Conservation (phyloP, 1,140 invertebrate genomes). For the Ephestia elutella region DNA sequence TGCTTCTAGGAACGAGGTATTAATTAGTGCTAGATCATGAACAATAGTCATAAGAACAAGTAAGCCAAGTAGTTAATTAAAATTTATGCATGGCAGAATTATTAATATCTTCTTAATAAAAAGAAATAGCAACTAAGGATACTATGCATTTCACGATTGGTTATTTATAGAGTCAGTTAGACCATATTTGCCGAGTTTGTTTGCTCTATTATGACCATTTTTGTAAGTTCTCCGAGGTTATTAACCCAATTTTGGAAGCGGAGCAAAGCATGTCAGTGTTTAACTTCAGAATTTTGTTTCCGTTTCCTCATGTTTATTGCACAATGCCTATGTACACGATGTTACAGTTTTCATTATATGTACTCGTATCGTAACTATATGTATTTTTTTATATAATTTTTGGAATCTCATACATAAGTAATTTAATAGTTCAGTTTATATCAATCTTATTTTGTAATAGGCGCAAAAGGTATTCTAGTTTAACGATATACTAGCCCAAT, state of each 20-base stretch:
- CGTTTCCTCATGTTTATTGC: not conserved
- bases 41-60: not conserved
- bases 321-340: no score
- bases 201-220: slow-evolving; percentile 32
- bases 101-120: no score
- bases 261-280: slow-evolving; percentile 14
- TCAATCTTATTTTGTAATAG: not conserved
- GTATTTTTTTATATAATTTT: no score
- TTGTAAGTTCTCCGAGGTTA: slow-evolving; percentile 48
- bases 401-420: no score
- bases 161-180: slow-evolving; percentile 11
- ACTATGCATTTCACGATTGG: not conserved
- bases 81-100: no score
- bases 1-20: not conserved
- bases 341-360: no score
- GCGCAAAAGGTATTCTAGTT: not conserved
- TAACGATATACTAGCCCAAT: not conserved
- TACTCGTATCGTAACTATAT: no score
- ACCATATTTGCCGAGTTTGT: slow-evolving; percentile 48
- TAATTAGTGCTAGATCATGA: not conserved
- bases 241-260: slow-evolving; percentile 53
- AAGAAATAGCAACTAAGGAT: not conserved
- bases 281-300: not conserved
- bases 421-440: not conserved
- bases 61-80: not conserved